phyloP scores from a whole-genome alignment of 1,140 invertebrate species.

The Holcopasites calliopsidis region DNA sequence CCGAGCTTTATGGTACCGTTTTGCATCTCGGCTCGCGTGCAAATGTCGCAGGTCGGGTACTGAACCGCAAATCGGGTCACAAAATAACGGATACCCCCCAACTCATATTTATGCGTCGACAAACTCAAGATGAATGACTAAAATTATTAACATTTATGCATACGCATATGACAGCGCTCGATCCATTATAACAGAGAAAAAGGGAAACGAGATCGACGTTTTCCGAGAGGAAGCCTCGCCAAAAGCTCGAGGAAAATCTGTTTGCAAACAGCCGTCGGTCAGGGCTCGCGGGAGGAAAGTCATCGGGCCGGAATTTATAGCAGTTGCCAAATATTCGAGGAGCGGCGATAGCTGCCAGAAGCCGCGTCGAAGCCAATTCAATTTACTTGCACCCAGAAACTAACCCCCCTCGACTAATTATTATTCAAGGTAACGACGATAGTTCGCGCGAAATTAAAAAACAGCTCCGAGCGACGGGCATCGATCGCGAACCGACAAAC shows the following conservation, averaged over 20 bases:
- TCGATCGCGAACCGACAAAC: not conserved
- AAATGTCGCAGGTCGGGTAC: too few relatives aligned
- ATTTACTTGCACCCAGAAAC: slow-evolving; percentile 44
- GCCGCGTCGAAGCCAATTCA: slow-evolving; percentile 46
- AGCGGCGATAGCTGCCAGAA: slow-evolving; percentile 38
- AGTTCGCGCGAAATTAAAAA: not conserved
- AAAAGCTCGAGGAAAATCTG: slow-evolving; percentile 32
- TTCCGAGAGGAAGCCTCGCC: too few relatives aligned
- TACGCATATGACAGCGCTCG: too few relatives aligned
- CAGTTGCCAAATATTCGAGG: slow-evolving; percentile 33
- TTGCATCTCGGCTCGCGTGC: too few relatives aligned
- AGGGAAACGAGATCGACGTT: not conserved
- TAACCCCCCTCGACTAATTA: slow-evolving; percentile 41
- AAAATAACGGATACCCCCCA: too few relatives aligned
- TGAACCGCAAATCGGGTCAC: too few relatives aligned
- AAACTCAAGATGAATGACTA: too few relatives aligned
- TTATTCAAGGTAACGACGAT: slow-evolving; percentile 9
- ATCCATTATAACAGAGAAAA: not conserved
- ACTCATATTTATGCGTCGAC: too few relatives aligned
- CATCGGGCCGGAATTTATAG: slow-evolving; percentile 29
- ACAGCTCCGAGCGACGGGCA: not conserved
- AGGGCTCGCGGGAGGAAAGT: not conserved
- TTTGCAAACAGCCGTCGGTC: slow-evolving; percentile 43
- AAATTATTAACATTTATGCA: too few relatives aligned
- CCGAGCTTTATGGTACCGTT: too few relatives aligned